Evolutionary conservation across 2,888 invertebrate species (phyloP), one percentile per base, ranked within the genome.

Genomic region (Thera britannica): DNA sequence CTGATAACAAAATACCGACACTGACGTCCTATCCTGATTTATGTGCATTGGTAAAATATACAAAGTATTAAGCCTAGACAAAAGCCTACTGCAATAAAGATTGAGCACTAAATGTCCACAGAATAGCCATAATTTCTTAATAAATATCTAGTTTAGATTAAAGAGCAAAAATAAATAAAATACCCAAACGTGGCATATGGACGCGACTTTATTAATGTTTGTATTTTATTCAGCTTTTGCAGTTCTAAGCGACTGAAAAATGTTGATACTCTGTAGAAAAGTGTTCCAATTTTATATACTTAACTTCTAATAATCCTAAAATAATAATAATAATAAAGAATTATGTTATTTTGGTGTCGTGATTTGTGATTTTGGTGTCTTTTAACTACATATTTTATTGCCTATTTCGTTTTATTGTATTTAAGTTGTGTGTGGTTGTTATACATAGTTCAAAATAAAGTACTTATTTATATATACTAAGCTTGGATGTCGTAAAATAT

Each of bases 261-360:
- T 68, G 73, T 61, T 54, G 73, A 74, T 76, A 77, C 75, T 70
- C 75, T 78, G 73, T 75, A 70, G 64, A 75, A 72, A 79, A 78
- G 70, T 76, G 73, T 77, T 75, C 72, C 68, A 74, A 69, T 72
- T 76, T 70, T 69, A 66, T 58, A 65, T 23, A 49, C 51, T 11
- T 9, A 12, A 49, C 23, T 52, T 52, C 34, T 34, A 51, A 2
- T 41, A 41, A 1, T 41, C 35, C 12, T 49, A 38, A 58, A 54
- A 55, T 51, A 38, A 35, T 49, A 64, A 38, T 2, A 57, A 35
- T 38, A 36, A 57, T 36, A 35, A 56, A 11, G 2, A 59, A 55
- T 46, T 62, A 56, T 61, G 58, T 70, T 70, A 67, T 69, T 64
- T 70, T 71, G 70, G 69, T 72, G 72, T 65, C 65, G 65, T 68